Evolutionary conservation across 1,140 invertebrate species (phyloP).

Genomic region (Gyrodactylus salaris): DNA sequence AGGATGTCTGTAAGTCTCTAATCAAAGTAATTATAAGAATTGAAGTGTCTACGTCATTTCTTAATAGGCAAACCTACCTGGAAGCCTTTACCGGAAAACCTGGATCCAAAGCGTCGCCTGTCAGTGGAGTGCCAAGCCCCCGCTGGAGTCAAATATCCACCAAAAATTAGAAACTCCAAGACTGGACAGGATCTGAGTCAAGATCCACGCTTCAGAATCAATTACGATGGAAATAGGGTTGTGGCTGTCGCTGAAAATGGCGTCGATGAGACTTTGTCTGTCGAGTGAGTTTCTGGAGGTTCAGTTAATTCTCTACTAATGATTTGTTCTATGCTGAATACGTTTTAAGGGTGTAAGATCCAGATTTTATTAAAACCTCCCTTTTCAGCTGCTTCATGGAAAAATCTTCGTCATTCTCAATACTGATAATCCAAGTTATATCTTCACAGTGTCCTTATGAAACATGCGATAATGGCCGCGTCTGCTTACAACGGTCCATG

Average conservation of each 20-base stretch:
- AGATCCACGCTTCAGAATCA: not conserved
- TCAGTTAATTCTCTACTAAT: no score
- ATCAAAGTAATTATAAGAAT: not conserved
- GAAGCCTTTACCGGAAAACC: not conserved
- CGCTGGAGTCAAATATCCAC: not conserved
- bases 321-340: no score
- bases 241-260: not conserved
- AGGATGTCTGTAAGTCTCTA: constrained; percentile 19
- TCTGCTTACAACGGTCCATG: not conserved
- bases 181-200: not conserved
- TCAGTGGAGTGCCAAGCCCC: not conserved
- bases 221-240: not conserved
- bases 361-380: not conserved
- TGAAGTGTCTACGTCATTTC: not conserved
- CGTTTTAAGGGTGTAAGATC: not conserved
- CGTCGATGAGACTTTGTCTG: not conserved
- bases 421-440: not conserved
- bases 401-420: not conserved
- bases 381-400: not conserved
- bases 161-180: not conserved
- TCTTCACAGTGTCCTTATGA: not conserved
- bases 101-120: not conserved
- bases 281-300: not conserved
- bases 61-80: not conserved
- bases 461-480: not conserved